Percentiles rank a stretch among this genome's conserved stretches.
These are phyloP conservation scores for Sinella curviseta DNA, from an alignment of 1,140 invertebrate species.

Conservation along the genomic window DNA sequence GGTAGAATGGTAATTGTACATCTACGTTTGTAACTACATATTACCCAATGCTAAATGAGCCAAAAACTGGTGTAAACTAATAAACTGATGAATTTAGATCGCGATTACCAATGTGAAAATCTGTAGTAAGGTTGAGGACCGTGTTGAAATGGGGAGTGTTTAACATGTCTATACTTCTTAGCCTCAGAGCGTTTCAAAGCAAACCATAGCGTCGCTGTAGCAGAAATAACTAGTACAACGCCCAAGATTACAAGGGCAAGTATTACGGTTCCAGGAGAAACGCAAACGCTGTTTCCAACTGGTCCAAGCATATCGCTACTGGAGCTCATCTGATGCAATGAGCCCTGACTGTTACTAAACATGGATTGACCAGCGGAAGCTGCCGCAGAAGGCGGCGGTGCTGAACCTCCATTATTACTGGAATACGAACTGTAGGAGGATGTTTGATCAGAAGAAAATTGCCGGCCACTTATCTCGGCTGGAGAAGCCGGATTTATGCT, in stretches of 20 bases:
- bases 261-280: constrained; percentile 49
- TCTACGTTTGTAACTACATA: no score
- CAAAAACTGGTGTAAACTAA: no score
- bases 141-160: constrained; percentile 38
- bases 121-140: constrained; percentile 44
- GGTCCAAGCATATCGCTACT: neutral
- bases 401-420: neutral
- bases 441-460: constrained; percentile 33
- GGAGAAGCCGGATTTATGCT: constrained; percentile 16
- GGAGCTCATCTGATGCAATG: constrained; percentile 19
- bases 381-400: neutral
- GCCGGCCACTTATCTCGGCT: constrained; percentile 38
- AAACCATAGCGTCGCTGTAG: constrained; percentile 47
- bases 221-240: constrained; percentile 46
- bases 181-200: constrained; percentile 47
- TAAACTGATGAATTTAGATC: neutral
- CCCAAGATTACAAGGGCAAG: constrained; percentile 47
- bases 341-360: neutral
- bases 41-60: no score
- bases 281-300: constrained; percentile 37
- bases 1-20: no score
- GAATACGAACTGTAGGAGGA: constrained; percentile 14
- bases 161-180: constrained; percentile 42
- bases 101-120: constrained; percentile 43
- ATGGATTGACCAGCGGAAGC: constrained; percentile 25